Percentiles rank a stretch among this genome's conserved stretches.
Evolutionary conservation across 2,113 vertebrate species (phyloP).

Genomic region (Rostratula benghalensis): DNA sequence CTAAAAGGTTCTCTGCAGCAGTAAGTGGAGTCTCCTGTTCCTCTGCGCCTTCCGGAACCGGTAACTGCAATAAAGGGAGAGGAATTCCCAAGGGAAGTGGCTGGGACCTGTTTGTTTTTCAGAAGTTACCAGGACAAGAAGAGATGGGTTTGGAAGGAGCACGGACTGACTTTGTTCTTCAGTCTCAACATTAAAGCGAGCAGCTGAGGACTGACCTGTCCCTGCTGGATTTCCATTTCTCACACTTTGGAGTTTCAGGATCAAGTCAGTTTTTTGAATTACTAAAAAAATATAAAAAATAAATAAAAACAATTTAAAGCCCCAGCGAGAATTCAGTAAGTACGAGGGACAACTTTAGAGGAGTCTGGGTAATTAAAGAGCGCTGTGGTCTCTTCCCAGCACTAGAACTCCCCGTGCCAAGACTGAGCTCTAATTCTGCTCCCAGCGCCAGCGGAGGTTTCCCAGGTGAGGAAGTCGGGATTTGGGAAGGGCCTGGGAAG

Average conservation of each 20-base stretch:
- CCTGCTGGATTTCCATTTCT: rapidly evolving
- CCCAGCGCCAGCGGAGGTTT: rapidly evolving
- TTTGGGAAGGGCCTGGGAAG: rapidly evolving
- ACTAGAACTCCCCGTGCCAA: not conserved
- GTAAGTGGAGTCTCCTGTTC: slow-evolving; percentile 43
- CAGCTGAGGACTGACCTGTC: rapidly evolving
- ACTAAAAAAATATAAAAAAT: not conserved
- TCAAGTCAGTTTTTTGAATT: not conserved
- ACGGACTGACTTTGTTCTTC: not conserved
- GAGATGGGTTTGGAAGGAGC: not conserved
- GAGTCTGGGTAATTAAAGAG: rapidly evolving
- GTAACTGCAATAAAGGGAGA: rapidly evolving
- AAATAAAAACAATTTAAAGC: not conserved
- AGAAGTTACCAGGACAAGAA: not conserved
- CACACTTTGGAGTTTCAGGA: not conserved
- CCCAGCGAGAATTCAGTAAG: not conserved
- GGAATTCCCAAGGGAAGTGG: not conserved
- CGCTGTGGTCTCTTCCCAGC: not conserved
- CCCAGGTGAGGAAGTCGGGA: rapidly evolving
- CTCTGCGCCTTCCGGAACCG: not conserved
- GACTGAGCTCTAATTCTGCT: rapidly evolving
- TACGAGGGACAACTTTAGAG: not conserved
- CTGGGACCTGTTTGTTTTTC: rapidly evolving
- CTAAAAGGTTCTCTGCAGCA: slow-evolving; percentile 58
- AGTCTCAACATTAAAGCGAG: rapidly evolving